A percentile compares a stretch with the other conserved stretches of the same genome.
phyloP scores from a whole-genome alignment of 2,113 vertebrate species.

The Zosterops pallidus region DNA sequence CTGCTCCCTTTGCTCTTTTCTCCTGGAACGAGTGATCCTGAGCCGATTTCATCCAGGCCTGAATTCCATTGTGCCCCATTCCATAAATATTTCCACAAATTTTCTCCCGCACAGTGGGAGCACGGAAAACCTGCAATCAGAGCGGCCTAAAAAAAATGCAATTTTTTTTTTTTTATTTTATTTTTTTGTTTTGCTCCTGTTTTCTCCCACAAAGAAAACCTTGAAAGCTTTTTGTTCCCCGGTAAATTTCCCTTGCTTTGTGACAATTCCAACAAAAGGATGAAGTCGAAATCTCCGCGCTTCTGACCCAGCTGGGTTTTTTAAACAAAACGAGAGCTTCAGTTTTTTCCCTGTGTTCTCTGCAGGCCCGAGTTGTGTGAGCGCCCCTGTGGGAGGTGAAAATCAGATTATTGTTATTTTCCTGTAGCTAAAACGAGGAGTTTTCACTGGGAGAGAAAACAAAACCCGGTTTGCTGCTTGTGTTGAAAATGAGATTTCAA shows the following conservation, averaged over 20 bases:
- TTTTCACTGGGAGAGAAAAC: neutral
- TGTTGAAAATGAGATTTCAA: neutral
- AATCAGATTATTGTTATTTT: neutral
- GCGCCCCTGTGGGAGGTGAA: neutral
- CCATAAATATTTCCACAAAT: neutral
- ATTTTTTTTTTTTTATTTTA: neutral
- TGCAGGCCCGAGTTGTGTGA: rapidly evolving
- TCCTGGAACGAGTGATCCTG: neutral
- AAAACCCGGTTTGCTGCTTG: neutral
- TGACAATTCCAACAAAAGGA: neutral
- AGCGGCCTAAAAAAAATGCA: neutral
- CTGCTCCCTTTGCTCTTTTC: neutral
- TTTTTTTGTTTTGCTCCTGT: neutral
- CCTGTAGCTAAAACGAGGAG: neutral
- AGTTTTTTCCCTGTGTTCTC: neutral
- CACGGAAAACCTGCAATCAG: neutral
- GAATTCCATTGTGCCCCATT: neutral
- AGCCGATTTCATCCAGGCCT: rapidly evolving
- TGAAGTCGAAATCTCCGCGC: rapidly evolving
- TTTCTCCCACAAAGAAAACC: neutral
- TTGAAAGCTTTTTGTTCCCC: neutral
- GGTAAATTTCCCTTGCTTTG: neutral
- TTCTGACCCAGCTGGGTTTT: neutral
- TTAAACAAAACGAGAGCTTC: neutral
- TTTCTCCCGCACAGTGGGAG: neutral